These are phyloP conservation scores for Ammodramus savannarum DNA, from an alignment of 2,113 vertebrate genomes.

Conservation along the genomic window DNA sequence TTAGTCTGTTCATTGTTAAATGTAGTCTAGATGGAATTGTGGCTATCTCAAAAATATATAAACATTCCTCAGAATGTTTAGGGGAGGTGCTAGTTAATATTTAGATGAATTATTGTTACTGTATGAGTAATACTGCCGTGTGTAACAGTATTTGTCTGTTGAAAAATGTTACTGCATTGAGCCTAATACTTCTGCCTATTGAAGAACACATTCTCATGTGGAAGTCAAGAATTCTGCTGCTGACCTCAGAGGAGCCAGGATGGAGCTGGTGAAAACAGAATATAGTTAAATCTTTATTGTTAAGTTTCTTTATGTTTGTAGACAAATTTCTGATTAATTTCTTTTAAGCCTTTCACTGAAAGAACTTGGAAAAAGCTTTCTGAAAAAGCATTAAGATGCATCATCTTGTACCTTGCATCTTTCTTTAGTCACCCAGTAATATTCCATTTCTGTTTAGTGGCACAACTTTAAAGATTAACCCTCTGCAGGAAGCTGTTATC, in stretches of 20 bases:
- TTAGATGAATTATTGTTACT: not conserved
- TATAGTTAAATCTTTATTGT: not conserved
- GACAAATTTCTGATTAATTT: not conserved
- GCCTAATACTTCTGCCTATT: not conserved
- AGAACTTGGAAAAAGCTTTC: not conserved
- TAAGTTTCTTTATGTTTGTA: not conserved
- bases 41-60: not conserved
- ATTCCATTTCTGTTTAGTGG: not conserved
- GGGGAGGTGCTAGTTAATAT: not conserved
- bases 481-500: not conserved
- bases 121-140: not conserved
- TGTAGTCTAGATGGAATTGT: not conserved
- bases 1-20: not conserved
- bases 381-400: not conserved
- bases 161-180: not conserved
- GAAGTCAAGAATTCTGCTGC: not conserved
- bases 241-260: not conserved
- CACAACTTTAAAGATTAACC: not conserved
- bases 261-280: slow-evolving; percentile 1
- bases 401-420: not conserved
- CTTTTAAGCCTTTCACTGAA: slow-evolving; percentile 13
- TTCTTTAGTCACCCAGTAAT: not conserved
- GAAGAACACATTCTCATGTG: not conserved
- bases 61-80: not conserved
- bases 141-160: not conserved